Percentiles rank a stretch among this genome's conserved stretches.
Evolutionary conservation across 2,888 invertebrate species (phyloP).

Genomic region (Tanytarsus gracilentus): DNA sequence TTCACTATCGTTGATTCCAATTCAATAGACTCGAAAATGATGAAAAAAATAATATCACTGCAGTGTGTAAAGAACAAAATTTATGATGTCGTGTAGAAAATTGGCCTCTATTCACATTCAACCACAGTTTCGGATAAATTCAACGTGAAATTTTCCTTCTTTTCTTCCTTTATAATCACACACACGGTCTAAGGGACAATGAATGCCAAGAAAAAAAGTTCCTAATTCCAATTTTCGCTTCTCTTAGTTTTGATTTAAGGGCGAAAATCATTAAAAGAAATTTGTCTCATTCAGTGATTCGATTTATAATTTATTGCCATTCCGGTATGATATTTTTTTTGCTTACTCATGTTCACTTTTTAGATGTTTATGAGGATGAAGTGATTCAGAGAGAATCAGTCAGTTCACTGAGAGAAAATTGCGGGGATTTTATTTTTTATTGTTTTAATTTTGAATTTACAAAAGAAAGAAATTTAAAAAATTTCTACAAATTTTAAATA

Average conservation of each 20-base stretch:
- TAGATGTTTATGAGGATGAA: neutral
- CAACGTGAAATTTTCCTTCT: conserved; percentile 5
- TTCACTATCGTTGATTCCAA: conserved; percentile 13
- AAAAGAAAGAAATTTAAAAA: too few species aligned
- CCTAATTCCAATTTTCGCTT: neutral
- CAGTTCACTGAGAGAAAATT: too few species aligned
- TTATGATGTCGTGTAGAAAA: conserved; percentile 27
- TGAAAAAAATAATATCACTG: neutral
- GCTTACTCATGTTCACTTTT: neutral
- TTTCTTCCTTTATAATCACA: neutral
- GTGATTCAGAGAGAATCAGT: neutral
- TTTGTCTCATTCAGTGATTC: conserved; percentile 21
- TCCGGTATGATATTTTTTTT: neutral
- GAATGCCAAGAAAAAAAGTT: neutral
- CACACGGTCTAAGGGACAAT: too few species aligned
- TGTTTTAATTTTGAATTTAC: too few species aligned
- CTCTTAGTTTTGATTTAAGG: neutral
- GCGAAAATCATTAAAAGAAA: conserved; percentile 25
- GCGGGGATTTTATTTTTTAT: too few species aligned
- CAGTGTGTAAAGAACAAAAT: neutral
- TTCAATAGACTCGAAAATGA: conserved; percentile 9
- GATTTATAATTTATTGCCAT: conserved; percentile 20
- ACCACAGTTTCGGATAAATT: neutral
- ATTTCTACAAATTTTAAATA: too few species aligned
- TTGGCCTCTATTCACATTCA: conserved; percentile 25